Evolutionary conservation across 2,888 invertebrate genomes (phyloP), one percentile per base, ranked within the genome.

Genomic region (Thymelicus acteon): DNA sequence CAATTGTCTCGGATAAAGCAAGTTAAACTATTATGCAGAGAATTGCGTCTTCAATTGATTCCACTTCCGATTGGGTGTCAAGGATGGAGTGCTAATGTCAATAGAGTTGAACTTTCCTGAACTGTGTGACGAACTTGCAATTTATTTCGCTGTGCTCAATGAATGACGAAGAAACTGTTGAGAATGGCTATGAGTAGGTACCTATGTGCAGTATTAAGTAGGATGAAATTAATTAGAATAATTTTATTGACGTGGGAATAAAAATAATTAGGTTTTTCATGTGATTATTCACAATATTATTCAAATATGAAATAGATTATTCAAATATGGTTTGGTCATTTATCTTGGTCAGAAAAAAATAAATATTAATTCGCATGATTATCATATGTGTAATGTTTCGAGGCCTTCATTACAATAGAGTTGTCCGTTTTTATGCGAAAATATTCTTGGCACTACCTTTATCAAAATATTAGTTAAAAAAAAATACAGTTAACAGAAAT

Each of bases 1-100:
- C 91, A 92, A 92, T 87, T 87, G 89, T 89, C 86, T 86, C 81
- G 76, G 73, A 76, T 78, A 63, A 69, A 69, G 57, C 69, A 69
- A 69, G 69, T 79, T 77, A 80, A 79, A 83, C 80, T 82, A 80
- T 82, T 81, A 80, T 79, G 82, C 80, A 80, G 75, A 79, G 85
- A 85, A 85, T 85, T 78, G 85, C 85, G 81, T 82, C 82, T 81
- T 77, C 87, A 88, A 86, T 87, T 86, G 82, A 74, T 76, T 73
- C 80, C 75, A 89, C 91, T 92, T 93, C 93, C 93, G 92, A 92
- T 93, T 90, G 82, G 77, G 85, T 89, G 90, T 88, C 93, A 93
- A 92, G 92, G 92, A 85, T 88, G 72, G 75, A 74, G 76, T 72
- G 75, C 76, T 73, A 75, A 82, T 82, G 88, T 88, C 87, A 91